phyloP scores from a whole-genome alignment of 2,113 vertebrate species.

The Tragelaphus imberbis region DNA sequence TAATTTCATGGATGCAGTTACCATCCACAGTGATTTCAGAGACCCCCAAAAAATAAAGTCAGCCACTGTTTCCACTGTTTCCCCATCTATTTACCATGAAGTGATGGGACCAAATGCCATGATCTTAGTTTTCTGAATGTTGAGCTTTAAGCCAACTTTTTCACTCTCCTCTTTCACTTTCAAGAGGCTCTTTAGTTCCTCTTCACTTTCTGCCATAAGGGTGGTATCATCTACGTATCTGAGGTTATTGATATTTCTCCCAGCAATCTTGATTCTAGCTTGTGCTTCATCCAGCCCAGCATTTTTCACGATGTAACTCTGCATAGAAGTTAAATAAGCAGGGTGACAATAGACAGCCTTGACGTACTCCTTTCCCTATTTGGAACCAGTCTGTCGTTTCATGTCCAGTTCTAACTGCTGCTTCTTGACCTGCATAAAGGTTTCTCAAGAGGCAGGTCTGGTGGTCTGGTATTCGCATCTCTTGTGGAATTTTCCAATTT shows the following conservation, averaged over 20 bases:
- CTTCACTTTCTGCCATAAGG: neutral
- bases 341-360: neutral
- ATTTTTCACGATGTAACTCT: neutral
- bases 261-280: neutral
- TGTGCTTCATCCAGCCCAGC: neutral
- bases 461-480: neutral
- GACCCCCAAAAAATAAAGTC: neutral
- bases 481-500: neutral
- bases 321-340: neutral
- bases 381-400: neutral
- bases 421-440: neutral
- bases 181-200: neutral
- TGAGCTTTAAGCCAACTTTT: neutral
- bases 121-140: neutral
- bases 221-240: neutral
- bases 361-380: rapidly evolving
- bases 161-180: neutral
- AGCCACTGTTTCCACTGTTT: neutral
- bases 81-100: neutral
- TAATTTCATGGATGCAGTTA: neutral
- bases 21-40: neutral
- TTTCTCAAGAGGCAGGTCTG: neutral
- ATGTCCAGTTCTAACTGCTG: neutral
- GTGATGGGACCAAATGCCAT: neutral
- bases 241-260: neutral